A percentile compares a stretch with the other conserved stretches of the same genome.
Conservation (phyloP, 2,888 invertebrate species). For the Nycteola revayana region DNA sequence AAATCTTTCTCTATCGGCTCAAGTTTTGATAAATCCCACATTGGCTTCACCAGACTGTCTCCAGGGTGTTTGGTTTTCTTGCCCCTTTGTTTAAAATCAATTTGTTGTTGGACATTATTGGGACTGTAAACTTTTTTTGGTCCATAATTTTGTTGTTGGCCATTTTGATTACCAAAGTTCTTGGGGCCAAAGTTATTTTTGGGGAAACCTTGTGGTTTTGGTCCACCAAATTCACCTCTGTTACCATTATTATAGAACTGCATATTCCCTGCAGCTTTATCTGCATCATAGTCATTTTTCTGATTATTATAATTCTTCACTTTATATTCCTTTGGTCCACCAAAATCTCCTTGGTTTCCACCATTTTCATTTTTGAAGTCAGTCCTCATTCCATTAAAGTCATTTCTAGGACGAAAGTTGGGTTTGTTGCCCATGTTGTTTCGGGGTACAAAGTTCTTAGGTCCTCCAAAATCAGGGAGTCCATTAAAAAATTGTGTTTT, state of each 20-base stretch:
- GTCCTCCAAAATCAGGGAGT: slow-evolving; percentile 73
- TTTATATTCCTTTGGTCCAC: slow-evolving; percentile 71
- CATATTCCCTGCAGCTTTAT: slow-evolving; percentile 61
- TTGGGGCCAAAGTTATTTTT: slow-evolving; percentile 68
- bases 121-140: slow-evolving; percentile 64
- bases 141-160: slow-evolving; percentile 60
- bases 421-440: slow-evolving; percentile 65
- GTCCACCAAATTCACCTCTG: slow-evolving; percentile 71
- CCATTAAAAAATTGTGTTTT: slow-evolving; percentile 78
- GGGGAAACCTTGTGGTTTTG: slow-evolving; percentile 63
- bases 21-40: slow-evolving; percentile 89
- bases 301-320: slow-evolving; percentile 69
- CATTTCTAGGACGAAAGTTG: slow-evolving; percentile 74
- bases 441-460: slow-evolving; percentile 74
- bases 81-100: slow-evolving; percentile 79
- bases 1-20: slow-evolving; percentile 95
- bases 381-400: slow-evolving; percentile 73
- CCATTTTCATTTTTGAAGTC: slow-evolving; percentile 69
- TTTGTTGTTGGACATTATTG: slow-evolving; percentile 54
- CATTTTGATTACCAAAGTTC: slow-evolving; percentile 60
- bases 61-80: slow-evolving; percentile 88
- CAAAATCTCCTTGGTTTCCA: slow-evolving; percentile 66
- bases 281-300: slow-evolving; percentile 64
- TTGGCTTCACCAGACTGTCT: slow-evolving; percentile 88
- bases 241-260: slow-evolving; percentile 71